phyloP scores from a whole-genome alignment of 2,113 vertebrate genomes.

The Propithecus coquereli region DNA sequence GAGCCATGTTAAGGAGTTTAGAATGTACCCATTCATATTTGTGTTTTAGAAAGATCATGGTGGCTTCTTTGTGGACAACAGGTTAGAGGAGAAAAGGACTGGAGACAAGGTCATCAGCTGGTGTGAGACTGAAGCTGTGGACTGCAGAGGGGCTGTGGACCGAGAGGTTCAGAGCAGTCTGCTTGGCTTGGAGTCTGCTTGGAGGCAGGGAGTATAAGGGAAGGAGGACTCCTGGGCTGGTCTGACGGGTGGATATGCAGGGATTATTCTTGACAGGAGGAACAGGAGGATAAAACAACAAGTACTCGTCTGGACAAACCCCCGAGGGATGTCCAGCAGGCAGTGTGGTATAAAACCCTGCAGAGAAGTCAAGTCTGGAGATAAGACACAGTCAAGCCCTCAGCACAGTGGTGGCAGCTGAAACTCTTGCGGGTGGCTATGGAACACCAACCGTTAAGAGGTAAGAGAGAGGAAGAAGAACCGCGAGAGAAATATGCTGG shows the following conservation, averaged over 20 bases:
- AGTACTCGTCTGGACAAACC: not conserved
- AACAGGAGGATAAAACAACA: not conserved
- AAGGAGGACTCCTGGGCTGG: not conserved
- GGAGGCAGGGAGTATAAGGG: too few relatives aligned
- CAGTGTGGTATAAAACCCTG: not conserved
- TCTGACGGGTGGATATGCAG: not conserved
- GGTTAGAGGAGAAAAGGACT: not conserved
- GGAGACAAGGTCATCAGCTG: not conserved
- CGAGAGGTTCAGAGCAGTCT: not conserved
- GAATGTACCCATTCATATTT: not conserved
- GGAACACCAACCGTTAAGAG: not conserved
- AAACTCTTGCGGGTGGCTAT: not conserved
- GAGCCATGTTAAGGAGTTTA: not conserved
- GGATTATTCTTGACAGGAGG: not conserved
- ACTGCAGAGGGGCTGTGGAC: not conserved
- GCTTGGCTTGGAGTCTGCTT: accelerated
- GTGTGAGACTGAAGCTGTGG: not conserved
- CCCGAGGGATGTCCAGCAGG: not conserved
- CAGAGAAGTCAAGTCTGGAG: not conserved
- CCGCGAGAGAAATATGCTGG: not conserved
- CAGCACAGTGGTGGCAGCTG: not conserved
- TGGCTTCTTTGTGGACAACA: not conserved
- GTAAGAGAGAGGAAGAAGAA: not conserved
- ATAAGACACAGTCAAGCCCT: not conserved
- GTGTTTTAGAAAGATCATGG: not conserved